Evolutionary conservation across 2,797 vertebrate species (phyloP).

Genomic region (Sebastes itinus): DNA sequence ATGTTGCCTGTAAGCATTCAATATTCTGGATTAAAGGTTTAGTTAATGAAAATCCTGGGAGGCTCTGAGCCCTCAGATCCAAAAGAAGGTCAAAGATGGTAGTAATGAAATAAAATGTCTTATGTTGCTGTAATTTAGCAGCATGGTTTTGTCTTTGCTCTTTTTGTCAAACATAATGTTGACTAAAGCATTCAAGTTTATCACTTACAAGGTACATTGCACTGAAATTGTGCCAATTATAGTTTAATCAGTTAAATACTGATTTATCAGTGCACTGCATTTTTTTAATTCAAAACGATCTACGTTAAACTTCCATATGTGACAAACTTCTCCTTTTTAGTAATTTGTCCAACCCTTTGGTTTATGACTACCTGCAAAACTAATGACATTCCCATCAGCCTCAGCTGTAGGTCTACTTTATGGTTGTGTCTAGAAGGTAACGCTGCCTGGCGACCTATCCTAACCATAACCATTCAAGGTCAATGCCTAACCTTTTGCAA

Average conservation of each 20-base stretch:
- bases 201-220: neutral
- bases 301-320: neutral
- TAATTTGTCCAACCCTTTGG: neutral
- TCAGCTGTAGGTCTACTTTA: no score
- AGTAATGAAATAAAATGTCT: neutral
- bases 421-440: no score
- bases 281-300: neutral
- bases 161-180: neutral
- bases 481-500: no score
- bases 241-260: neutral
- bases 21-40: slow-evolving; percentile 45
- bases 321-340: neutral
- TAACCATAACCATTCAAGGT: no score
- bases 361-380: neutral
- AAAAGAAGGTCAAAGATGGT: neutral
- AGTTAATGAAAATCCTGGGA: slow-evolving; percentile 32
- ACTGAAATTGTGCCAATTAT: neutral
- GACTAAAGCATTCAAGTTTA: neutral
- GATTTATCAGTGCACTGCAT: neutral
- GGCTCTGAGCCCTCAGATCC: neutral
- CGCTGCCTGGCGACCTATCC: no score
- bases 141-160: neutral
- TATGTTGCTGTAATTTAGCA: neutral
- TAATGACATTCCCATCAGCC: neutral
- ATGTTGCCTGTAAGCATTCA: slow-evolving; percentile 37